Conservation (phyloP, 2,888 invertebrate species). For the Cerastoderma edule region DNA sequence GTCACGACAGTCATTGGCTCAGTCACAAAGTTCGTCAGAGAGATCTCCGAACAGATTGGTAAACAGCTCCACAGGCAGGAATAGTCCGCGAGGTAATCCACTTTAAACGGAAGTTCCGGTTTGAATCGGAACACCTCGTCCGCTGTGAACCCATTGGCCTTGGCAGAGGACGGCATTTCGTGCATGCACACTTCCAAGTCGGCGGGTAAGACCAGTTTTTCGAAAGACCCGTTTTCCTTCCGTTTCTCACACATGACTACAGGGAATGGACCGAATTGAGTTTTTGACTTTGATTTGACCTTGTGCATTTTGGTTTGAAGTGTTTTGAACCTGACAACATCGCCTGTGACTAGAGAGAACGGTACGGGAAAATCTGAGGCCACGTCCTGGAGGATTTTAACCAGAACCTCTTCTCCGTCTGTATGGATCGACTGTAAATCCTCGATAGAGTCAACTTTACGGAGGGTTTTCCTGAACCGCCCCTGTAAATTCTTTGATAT, state of each 20-base stretch:
- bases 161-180: constrained; percentile 56
- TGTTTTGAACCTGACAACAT: constrained; percentile 67
- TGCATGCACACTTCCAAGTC: constrained; percentile 68
- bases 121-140: constrained; percentile 59
- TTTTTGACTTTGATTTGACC: constrained; percentile 66
- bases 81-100: constrained; percentile 60
- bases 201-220: constrained; percentile 67
- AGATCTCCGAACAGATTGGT: constrained; percentile 61
- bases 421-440: constrained; percentile 57
- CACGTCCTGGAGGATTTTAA: constrained; percentile 71
- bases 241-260: constrained; percentile 65
- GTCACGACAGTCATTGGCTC: constrained; percentile 66
- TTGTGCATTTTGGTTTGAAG: constrained; percentile 63
- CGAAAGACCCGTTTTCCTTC: constrained; percentile 55
- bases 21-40: constrained; percentile 62
- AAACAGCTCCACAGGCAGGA: constrained; percentile 55
- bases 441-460: constrained; percentile 61
- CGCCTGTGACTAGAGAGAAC: constrained; percentile 70
- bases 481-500: constrained; percentile 67
- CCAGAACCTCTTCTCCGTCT: constrained; percentile 54
- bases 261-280: constrained; percentile 50
- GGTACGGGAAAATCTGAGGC: constrained; percentile 74
- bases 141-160: constrained; percentile 61
- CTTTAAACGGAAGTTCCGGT: constrained; percentile 59
- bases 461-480: constrained; percentile 67